Evolutionary conservation across 1,140 invertebrate species (phyloP).

Genomic region (Macrobrachium rosenbergii): DNA sequence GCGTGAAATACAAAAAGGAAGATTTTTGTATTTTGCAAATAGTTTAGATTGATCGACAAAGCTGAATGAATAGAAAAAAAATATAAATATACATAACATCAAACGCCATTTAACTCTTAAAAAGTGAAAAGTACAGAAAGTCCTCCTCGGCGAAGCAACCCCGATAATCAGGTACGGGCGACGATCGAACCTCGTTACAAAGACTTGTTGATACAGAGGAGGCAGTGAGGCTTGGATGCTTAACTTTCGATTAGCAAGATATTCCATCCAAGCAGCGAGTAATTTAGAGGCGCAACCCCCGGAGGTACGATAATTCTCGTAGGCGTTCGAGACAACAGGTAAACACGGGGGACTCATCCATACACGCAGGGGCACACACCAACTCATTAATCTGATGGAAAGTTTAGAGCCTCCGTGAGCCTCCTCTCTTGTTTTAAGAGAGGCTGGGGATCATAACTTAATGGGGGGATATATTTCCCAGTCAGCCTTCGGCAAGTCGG

Average conservation of each 20-base stretch:
- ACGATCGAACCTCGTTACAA: no score
- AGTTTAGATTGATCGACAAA: no score
- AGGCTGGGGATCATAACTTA: conserved; percentile 55
- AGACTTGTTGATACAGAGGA: conserved; percentile 40
- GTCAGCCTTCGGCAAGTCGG: background rate
- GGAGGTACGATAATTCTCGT: conserved; percentile 45
- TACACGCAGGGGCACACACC: conserved; percentile 33
- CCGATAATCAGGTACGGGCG: no score
- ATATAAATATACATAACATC: background rate
- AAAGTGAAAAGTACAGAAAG: background rate
- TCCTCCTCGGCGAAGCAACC: no score
- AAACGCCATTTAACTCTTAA: background rate
- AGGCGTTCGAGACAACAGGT: conserved; percentile 47
- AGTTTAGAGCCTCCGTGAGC: conserved; percentile 48
- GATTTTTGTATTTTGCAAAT: no score
- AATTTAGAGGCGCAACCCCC: conserved; percentile 47
- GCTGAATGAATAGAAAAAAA: background rate
- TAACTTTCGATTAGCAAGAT: conserved; percentile 51
- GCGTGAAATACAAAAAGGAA: no score
- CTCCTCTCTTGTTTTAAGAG: conserved; percentile 44
- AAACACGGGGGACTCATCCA: conserved; percentile 46
- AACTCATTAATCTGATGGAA: conserved; percentile 62
- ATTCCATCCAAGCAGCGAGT: conserved; percentile 38
- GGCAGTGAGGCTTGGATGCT: conserved; percentile 31
- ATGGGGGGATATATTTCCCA: conserved; percentile 43